A percentile compares a stretch with the other conserved stretches of the same genome.
These are phyloP conservation scores for Pseudopodoces humilis DNA, from an alignment of 2,113 vertebrate species.

Conservation along the genomic window DNA sequence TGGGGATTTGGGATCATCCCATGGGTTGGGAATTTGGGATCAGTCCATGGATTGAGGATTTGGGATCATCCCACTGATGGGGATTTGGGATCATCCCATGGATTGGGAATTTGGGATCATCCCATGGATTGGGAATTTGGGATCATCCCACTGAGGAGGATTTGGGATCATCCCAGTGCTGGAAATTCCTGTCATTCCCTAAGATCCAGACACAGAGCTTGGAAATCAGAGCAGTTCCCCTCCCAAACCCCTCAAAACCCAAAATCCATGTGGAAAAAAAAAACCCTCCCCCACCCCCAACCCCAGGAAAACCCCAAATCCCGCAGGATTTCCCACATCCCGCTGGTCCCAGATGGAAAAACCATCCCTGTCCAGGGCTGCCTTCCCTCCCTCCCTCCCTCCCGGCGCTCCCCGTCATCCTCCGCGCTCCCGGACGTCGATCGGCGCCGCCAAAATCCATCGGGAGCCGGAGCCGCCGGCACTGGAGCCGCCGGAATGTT, in stretches of 20 bases:
- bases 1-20: not conserved
- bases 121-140: not conserved
- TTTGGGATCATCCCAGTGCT: not conserved
- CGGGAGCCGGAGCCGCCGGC: not conserved
- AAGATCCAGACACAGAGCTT: accelerated
- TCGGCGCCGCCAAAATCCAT: not conserved
- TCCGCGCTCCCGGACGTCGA: slow-evolving; percentile 14
- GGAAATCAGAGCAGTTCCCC: not conserved
- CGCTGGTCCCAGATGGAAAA: not conserved
- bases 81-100: not conserved
- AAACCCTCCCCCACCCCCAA: accelerated
- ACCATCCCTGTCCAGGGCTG: accelerated
- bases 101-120: not conserved
- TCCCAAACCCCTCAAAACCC: accelerated
- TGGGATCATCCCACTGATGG: not conserved
- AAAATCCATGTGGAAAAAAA: accelerated
- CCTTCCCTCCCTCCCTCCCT: not conserved
- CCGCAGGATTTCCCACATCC: not conserved
- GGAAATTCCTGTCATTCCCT: not conserved
- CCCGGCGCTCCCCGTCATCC: not conserved
- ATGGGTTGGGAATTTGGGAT: not conserved
- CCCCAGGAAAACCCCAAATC: not conserved
- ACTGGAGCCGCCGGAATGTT: not conserved
- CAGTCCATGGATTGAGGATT: not conserved
- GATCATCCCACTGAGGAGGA: not conserved